A percentile compares a stretch with the other conserved stretches of the same genome.
Evolutionary conservation across 2,888 invertebrate species (phyloP).

Genomic region (Stenolophus ochropezus): DNA sequence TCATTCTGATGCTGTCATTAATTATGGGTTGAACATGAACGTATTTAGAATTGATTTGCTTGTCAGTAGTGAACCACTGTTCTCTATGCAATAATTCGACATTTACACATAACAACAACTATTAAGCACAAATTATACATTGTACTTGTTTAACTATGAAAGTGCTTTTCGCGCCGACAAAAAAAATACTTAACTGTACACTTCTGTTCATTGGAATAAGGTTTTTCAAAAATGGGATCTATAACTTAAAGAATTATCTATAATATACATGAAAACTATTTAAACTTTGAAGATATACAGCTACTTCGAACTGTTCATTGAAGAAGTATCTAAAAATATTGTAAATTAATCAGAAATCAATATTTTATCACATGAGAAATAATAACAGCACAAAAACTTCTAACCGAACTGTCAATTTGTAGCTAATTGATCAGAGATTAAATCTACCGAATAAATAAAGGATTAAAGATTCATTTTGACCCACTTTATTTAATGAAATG

Average conservation of each 20-base stretch:
- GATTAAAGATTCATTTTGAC: background rate
- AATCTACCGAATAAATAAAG: background rate
- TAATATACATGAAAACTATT: too few species aligned
- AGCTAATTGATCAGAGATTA: background rate
- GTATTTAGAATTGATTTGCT: conserved; percentile 32
- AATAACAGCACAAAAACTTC: background rate
- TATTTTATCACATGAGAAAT: background rate
- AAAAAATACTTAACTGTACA: too few species aligned
- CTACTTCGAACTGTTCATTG: too few species aligned
- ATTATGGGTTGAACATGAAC: conserved; percentile 14
- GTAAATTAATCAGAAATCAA: background rate
- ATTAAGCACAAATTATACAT: background rate
- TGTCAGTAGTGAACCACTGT: conserved; percentile 1
- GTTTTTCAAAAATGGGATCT: too few species aligned
- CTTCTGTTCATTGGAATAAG: too few species aligned
- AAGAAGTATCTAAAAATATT: too few species aligned
- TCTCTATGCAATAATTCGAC: background rate
- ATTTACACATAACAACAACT: background rate
- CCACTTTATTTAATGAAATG: background rate
- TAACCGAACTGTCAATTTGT: background rate
- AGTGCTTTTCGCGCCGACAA: too few species aligned
- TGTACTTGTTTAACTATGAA: too few species aligned
- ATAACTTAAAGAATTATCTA: too few species aligned
- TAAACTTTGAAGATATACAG: too few species aligned
- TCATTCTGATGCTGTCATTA: conserved; percentile 33